Percentiles rank a stretch among this genome's conserved stretches.
phyloP scores from a whole-genome alignment of 2,888 invertebrate genomes.

The Eucriotettix oculatus region DNA sequence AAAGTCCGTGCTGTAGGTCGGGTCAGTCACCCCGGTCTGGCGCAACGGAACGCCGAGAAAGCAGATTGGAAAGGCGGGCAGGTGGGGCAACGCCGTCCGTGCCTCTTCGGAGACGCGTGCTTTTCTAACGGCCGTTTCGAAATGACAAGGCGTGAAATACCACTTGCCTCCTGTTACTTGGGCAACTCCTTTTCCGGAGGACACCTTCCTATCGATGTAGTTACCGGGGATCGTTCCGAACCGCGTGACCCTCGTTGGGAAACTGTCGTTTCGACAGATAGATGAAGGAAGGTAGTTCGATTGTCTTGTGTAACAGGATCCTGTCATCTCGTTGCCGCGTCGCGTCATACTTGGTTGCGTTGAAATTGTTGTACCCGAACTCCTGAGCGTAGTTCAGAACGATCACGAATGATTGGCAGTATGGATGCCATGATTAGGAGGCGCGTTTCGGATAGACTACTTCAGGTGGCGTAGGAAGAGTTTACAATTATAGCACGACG shows the following conservation, averaged over 20 bases:
- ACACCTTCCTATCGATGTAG: no score
- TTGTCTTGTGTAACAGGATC: no score
- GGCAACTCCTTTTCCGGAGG: not conserved
- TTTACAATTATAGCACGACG: no score
- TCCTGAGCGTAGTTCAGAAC: no score
- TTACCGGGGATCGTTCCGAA: no score
- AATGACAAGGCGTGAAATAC: constrained; percentile 9
- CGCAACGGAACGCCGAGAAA: not conserved
- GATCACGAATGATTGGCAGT: no score
- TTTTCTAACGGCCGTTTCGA: constrained; percentile 3
- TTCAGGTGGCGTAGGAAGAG: no score
- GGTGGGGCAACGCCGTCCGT: not conserved
- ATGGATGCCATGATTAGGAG: no score
- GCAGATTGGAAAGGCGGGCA: constrained; percentile 1
- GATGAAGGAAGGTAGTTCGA: no score
- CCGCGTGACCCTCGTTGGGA: no score
- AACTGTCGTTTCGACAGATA: no score
- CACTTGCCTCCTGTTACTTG: constrained; percentile 9
- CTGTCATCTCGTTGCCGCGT: not conserved
- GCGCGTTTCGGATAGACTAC: no score
- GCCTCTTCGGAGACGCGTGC: not conserved
- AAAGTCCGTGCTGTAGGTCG: constrained; percentile 6
- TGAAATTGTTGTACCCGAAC: not conserved
- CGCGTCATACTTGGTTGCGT: not conserved
- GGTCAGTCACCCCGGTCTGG: constrained; percentile 6